phyloP scores from a whole-genome alignment of 2,888 invertebrate genomes.

The Mechanitis mazaeus region DNA sequence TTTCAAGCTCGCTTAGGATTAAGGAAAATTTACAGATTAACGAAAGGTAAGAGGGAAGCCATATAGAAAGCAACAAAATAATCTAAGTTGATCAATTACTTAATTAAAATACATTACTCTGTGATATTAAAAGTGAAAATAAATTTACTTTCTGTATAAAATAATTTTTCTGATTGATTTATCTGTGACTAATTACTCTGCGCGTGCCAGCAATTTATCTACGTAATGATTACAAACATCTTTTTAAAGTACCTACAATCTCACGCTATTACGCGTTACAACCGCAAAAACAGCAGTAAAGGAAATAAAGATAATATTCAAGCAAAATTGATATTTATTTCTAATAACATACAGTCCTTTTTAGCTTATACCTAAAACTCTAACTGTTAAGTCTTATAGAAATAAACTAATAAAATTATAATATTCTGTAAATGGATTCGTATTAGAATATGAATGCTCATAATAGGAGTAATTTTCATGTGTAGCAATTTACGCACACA shows the following conservation, averaged over 20 bases:
- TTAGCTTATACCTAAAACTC: not conserved
- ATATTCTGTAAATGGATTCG: constrained; percentile 7
- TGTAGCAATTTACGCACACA: not conserved
- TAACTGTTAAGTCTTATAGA: not conserved
- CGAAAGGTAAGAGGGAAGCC: constrained; percentile 15
- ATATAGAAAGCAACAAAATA: not conserved
- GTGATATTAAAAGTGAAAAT: too few species aligned
- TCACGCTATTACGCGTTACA: constrained; percentile 40
- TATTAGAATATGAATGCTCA: not conserved
- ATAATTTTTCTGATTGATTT: constrained; percentile 1
- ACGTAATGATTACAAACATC: constrained; percentile 30
- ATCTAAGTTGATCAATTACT: too few species aligned
- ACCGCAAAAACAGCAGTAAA: constrained; percentile 25
- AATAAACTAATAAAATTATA: not conserved
- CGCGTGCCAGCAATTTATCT: constrained; percentile 32
- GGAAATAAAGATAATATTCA: not conserved
- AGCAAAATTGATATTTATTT: constrained; percentile 18
- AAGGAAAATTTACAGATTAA: constrained; percentile 27
- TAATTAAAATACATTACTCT: too few species aligned
- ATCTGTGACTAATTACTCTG: constrained; percentile 25
- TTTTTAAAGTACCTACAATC: constrained; percentile 36
- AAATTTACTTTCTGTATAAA: too few species aligned
- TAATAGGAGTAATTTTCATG: constrained; percentile 6
- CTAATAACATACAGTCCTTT: not conserved
- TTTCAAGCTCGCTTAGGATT: constrained; percentile 22